Conservation (phyloP, 2,888 invertebrate genomes). For the Cephonodes hylas region DNA sequence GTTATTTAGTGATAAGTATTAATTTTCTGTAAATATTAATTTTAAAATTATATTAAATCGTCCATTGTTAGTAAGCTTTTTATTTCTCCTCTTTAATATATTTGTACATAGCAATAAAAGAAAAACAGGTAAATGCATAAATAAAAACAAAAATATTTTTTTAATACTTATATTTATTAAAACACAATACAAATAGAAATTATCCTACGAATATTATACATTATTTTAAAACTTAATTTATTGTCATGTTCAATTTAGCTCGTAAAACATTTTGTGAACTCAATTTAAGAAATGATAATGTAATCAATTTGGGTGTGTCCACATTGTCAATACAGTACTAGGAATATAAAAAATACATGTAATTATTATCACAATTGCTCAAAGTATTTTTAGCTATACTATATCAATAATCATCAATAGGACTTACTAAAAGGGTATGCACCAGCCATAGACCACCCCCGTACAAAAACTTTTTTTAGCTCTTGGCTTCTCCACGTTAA, state of each 20-base stretch:
- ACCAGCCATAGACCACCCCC: no score
- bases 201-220: neutral
- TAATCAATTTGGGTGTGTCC: no score
- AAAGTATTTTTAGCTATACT: no score
- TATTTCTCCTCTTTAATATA: neutral
- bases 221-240: neutral
- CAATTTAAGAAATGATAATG: neutral
- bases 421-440: no score
- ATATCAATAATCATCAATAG: no score
- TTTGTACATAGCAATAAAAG: neutral
- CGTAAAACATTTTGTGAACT: neutral
- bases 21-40: conserved; percentile 3
- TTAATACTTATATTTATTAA: neutral
- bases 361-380: no score
- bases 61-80: neutral
- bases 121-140: neutral
- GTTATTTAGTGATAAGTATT: conserved; percentile 2
- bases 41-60: neutral
- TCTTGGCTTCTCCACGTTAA: no score
- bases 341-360: no score
- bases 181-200: neutral
- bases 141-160: neutral
- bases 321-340: no score
- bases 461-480: no score
- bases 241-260: neutral